Percentiles rank a stretch among this genome's conserved stretches.
Conservation (phyloP, 1,140 invertebrate species). For the Drosophila varians region DNA sequence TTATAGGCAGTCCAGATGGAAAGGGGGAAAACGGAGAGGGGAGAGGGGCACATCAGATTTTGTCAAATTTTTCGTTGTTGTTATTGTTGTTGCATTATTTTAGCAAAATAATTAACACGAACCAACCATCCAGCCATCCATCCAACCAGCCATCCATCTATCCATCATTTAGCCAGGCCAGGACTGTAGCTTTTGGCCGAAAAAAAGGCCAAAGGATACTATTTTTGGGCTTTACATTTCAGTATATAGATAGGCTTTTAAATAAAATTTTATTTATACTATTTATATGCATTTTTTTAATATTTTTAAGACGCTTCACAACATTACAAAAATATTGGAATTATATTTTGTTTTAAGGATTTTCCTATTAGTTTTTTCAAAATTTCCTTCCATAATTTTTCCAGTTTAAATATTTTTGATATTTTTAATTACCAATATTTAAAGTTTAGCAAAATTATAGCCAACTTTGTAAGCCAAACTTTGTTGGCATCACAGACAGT, state of each 20-base stretch:
- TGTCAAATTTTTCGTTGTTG: constrained; percentile 64
- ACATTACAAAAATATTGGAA: no score
- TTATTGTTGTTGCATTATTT: constrained; percentile 54
- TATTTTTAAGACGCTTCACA: no score
- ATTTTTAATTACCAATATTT: no score
- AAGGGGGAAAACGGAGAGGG: background rate
- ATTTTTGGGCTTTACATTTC: no score
- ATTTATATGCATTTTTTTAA: no score
- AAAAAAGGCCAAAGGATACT: background rate
- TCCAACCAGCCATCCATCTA: constrained; percentile 13
- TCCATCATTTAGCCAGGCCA: constrained; percentile 2
- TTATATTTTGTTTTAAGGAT: no score
- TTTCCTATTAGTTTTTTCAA: background rate
- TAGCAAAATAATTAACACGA: constrained; percentile 80
- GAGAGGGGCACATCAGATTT: constrained; percentile 65
- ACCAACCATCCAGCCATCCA: constrained; percentile 36
- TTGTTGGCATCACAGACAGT: background rate
- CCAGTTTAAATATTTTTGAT: no score
- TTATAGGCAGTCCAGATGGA: no score
- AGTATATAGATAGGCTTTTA: no score
- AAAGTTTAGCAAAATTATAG: background rate
- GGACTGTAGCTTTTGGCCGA: background rate
- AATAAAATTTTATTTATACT: no score
- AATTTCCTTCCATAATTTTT: no score
- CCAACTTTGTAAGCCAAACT: background rate